Evolutionary conservation across 2,888 invertebrate genomes (phyloP).

Genomic region (Opisthograptis luteolata): DNA sequence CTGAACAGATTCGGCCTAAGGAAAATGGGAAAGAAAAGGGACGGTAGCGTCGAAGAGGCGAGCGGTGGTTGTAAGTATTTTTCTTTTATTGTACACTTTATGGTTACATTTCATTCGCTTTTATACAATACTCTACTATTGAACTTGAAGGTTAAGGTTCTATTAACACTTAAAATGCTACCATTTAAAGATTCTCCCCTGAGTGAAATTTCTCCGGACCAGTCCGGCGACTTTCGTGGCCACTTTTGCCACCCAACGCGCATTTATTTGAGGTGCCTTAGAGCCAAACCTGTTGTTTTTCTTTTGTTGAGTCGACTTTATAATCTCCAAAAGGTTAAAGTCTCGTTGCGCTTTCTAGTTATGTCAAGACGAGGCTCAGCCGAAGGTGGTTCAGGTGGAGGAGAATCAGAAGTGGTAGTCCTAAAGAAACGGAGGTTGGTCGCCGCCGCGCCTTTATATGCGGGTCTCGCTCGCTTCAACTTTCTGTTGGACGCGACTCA

Average conservation of each 20-base stretch:
- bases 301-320: too few species aligned
- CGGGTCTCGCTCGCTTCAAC: conserved; percentile 95
- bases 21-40: conserved; percentile 94
- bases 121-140: background rate
- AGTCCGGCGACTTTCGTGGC: too few species aligned
- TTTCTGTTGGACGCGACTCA: conserved; percentile 97
- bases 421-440: conserved; percentile 95
- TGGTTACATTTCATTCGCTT: background rate
- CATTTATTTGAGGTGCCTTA: too few species aligned
- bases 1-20: conserved; percentile 92
- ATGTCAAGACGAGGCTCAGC: conserved; percentile 91
- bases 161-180: too few species aligned
- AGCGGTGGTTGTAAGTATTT: conserved; percentile 88
- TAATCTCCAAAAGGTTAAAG: too few species aligned
- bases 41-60: conserved; percentile 94
- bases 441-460: conserved; percentile 89
- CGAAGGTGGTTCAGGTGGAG: conserved; percentile 88
- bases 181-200: too few species aligned
- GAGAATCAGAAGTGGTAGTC: conserved; percentile 94
- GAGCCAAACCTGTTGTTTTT: too few species aligned
- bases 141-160: too few species aligned
- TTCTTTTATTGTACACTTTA: background rate
- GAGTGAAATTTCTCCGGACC: too few species aligned
- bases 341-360: too few species aligned
- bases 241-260: too few species aligned